A percentile compares a stretch with the other conserved stretches of the same genome.
Conservation (phyloP, 2,113 vertebrate genomes). For the Centropus bengalensis region DNA sequence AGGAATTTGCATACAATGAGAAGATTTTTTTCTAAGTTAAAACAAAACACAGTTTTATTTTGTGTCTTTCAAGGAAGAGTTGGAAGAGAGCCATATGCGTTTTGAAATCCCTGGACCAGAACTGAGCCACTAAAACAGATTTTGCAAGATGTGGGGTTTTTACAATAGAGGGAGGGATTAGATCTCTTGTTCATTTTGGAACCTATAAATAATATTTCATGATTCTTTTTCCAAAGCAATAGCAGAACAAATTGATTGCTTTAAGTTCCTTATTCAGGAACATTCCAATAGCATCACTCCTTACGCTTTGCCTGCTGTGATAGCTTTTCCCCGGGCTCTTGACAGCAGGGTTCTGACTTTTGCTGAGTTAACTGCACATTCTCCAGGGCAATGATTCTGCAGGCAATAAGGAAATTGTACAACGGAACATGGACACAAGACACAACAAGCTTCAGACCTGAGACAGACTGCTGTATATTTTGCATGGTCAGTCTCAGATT, state of each 20-base stretch:
- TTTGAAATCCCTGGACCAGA: conserved; percentile 51
- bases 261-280: not conserved
- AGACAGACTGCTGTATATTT: not conserved
- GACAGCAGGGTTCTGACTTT: not conserved
- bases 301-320: not conserved
- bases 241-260: not conserved
- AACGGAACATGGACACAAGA: not conserved
- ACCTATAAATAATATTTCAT: not conserved
- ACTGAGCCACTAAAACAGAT: not conserved
- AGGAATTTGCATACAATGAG: not conserved
- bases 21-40: not conserved
- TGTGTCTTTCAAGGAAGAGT: conserved; percentile 4
- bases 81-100: conserved; percentile 1
- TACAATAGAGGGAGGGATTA: not conserved
- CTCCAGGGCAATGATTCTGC: not conserved
- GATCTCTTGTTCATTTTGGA: not conserved
- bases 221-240: not conserved
- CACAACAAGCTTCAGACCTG: not conserved
- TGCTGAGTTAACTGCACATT: not conserved
- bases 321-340: not conserved
- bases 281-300: not conserved
- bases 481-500: not conserved
- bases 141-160: not conserved
- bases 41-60: not conserved
- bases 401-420: not conserved